A percentile compares a stretch with the other conserved stretches of the same genome.
phyloP scores from a whole-genome alignment of 2,888 invertebrate genomes.

The Acronicta psi region DNA sequence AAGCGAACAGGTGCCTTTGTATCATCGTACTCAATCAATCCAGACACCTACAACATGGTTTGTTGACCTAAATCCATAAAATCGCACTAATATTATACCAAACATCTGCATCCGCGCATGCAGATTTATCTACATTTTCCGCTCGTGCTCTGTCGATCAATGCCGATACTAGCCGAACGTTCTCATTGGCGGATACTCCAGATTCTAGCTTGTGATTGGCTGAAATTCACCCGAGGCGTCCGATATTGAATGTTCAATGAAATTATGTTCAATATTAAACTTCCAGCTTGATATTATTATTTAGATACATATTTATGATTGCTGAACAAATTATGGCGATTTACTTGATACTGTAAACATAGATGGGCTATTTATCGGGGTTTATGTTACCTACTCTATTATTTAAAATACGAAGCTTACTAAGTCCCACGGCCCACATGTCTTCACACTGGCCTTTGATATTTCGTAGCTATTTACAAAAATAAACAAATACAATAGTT shows the following conservation, averaged over 20 bases:
- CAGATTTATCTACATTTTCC: conserved; percentile 60
- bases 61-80: conserved; percentile 19
- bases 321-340: no score
- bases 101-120: conserved; percentile 60
- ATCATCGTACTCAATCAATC: neutral
- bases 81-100: conserved; percentile 24
- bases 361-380: no score
- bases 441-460: no score
- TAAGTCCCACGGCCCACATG: no score
- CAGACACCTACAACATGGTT: neutral
- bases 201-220: conserved; percentile 53
- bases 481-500: no score
- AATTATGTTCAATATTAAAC: conserved; percentile 38
- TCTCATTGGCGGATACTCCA: conserved; percentile 50
- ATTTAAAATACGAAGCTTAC: no score
- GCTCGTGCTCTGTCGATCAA: conserved; percentile 51
- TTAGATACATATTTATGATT: no score
- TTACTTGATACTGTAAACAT: no score
- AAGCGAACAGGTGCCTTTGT: neutral
- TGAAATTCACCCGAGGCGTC: conserved; percentile 46
- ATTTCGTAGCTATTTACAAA: no score
- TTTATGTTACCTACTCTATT: no score
- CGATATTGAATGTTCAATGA: conserved; percentile 37
- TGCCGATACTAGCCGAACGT: conserved; percentile 26
- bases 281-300: no score